Conservation (phyloP, 2,888 invertebrate genomes). For the Cataglyphis altisquamis region DNA sequence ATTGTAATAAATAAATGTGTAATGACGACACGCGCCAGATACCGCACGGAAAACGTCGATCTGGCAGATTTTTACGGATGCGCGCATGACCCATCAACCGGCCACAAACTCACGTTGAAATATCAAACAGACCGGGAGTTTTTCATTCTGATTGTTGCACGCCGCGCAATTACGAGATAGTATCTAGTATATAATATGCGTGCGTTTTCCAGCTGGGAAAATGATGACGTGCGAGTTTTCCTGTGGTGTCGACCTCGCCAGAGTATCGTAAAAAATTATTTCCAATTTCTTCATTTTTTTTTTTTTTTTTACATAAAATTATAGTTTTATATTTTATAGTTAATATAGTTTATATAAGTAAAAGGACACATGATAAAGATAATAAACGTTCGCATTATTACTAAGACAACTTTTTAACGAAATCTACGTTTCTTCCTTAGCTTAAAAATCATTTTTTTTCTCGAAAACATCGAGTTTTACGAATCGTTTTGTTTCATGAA, state of each 20-base stretch:
- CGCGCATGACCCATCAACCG: constrained; percentile 74
- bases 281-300: background rate
- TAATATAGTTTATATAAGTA: background rate
- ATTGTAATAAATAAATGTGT: constrained; percentile 79
- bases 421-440: background rate
- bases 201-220: constrained; percentile 59
- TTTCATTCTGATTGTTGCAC: constrained; percentile 78
- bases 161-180: constrained; percentile 75
- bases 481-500: background rate
- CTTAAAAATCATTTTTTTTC: background rate
- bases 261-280: background rate
- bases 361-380: background rate
- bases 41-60: constrained; percentile 78
- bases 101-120: constrained; percentile 61
- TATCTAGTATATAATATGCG: constrained; percentile 53
- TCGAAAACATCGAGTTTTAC: background rate
- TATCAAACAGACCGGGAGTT: constrained; percentile 83
- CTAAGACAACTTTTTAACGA: background rate
- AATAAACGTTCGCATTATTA: background rate
- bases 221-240: constrained; percentile 30
- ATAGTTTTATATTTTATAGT: background rate
- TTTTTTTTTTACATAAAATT: background rate
- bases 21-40: constrained; percentile 82
- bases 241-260: background rate
- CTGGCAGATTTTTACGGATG: constrained; percentile 53